Conservation (phyloP, 1,140 invertebrate genomes). For the Penaeus vannamei region DNA sequence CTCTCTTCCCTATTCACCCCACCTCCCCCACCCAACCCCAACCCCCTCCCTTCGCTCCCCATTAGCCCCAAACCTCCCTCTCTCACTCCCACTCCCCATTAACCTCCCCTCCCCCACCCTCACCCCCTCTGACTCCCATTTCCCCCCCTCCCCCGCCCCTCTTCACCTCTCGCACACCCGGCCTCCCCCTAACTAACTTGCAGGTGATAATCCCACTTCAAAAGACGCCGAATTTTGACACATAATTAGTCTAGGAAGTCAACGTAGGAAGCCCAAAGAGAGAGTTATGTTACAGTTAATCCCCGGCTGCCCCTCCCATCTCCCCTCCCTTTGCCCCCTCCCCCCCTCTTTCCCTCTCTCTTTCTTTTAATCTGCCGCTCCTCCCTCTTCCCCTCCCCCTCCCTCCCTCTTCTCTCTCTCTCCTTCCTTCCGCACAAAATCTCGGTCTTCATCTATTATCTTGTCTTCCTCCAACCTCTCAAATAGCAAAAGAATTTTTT, state of each 20-base stretch:
- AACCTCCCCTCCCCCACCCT: no score
- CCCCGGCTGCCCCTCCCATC: background rate
- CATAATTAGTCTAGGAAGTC: constrained; percentile 27
- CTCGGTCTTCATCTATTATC: background rate
- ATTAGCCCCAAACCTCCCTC: no score
- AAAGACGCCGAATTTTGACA: constrained; percentile 40
- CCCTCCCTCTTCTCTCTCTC: no score
- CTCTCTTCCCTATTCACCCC: no score
- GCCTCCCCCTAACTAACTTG: background rate
- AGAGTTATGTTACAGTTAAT: constrained; percentile 35
- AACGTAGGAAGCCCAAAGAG: background rate
- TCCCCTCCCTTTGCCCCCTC: constrained; percentile 21
- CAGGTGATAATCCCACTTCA: constrained; percentile 29
- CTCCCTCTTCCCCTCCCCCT: background rate
- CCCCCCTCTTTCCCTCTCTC: background rate
- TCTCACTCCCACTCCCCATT: no score
- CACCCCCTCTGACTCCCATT: no score
- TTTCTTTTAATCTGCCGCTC: background rate
- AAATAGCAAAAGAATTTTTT: no score
- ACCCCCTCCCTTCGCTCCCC: no score
- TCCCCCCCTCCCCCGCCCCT: no score
- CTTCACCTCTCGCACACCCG: no score
- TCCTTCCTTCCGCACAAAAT: background rate
- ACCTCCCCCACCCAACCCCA: no score
- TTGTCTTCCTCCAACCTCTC: no score